Conservation (phyloP, 2,888 invertebrate species). For the Eurytoma adleriae region DNA sequence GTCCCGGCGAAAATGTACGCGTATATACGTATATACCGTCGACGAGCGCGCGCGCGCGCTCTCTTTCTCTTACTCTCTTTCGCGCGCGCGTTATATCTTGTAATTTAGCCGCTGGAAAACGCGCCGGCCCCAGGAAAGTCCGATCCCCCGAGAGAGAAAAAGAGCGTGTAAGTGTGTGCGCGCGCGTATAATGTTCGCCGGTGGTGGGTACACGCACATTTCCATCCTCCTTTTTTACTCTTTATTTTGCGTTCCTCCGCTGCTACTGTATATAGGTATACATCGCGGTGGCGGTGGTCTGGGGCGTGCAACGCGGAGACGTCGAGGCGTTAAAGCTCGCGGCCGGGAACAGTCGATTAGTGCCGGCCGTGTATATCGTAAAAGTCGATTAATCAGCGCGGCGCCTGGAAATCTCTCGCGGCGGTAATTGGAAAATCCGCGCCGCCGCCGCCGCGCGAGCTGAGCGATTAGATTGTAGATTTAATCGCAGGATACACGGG, state of each 20-base stretch:
- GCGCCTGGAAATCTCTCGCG: not conserved
- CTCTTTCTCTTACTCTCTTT: conserved; percentile 10
- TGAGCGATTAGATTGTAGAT: conserved; percentile 30
- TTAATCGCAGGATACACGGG: conserved; percentile 39
- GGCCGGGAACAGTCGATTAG: not conserved
- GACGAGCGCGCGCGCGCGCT: not conserved
- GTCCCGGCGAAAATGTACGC: conserved; percentile 54
- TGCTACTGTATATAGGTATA: not conserved
- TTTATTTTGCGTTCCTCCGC: no score
- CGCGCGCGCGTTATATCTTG: not conserved
- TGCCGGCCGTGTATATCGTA: not conserved
- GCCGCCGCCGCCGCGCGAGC: not conserved
- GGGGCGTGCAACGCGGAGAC: no score
- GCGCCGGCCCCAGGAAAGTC: not conserved
- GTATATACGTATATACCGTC: not conserved
- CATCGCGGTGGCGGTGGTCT: no score
- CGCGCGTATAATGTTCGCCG: not conserved
- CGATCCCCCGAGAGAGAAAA: not conserved
- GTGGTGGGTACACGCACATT: not conserved
- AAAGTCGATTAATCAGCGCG: conserved; percentile 1
- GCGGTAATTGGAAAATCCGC: not conserved
- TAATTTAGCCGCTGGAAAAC: conserved; percentile 10
- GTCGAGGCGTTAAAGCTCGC: not conserved
- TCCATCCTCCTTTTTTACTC: not conserved
- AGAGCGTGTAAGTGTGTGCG: not conserved